These are phyloP conservation scores for Bunonema sp. DNA, from an alignment of 2,888 invertebrate species.

Conservation along the genomic window DNA sequence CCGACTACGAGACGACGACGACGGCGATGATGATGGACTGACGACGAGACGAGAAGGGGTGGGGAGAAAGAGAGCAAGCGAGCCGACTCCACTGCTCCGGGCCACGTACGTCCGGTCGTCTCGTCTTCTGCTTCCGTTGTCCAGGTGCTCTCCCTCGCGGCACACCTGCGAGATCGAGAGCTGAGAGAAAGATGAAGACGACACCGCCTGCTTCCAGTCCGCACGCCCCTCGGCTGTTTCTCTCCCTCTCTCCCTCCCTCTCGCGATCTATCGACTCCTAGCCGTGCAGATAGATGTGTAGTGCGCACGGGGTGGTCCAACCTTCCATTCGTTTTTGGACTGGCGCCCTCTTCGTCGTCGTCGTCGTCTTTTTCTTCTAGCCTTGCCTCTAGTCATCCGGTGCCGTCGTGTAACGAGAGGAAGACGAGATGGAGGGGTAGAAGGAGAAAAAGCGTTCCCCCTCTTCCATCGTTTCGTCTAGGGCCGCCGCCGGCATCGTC, in stretches of 20 bases:
- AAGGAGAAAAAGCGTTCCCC: no score
- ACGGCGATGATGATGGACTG: no score
- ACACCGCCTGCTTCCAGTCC: not conserved
- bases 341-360: not conserved
- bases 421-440: no score
- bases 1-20: no score
- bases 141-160: not conserved
- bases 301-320: not conserved
- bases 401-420: no score
- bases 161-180: not conserved
- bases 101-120: not conserved
- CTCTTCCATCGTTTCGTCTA: no score
- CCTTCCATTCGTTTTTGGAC: not conserved
- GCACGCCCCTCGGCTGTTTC: not conserved
- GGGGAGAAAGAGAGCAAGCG: slow-evolving; percentile 3
- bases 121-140: not conserved
- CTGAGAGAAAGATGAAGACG: not conserved
- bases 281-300: no score
- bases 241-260: slow-evolving; percentile 1
- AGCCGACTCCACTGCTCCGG: slow-evolving; percentile 3
- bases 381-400: not conserved
- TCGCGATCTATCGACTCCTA: not conserved
- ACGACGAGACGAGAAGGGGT: no score
- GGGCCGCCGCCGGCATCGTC: no score
- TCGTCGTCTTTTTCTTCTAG: not conserved